Base-by-base conservation (phyloP, 2,888 invertebrate species). In the Orchestes rusci region DNA sequence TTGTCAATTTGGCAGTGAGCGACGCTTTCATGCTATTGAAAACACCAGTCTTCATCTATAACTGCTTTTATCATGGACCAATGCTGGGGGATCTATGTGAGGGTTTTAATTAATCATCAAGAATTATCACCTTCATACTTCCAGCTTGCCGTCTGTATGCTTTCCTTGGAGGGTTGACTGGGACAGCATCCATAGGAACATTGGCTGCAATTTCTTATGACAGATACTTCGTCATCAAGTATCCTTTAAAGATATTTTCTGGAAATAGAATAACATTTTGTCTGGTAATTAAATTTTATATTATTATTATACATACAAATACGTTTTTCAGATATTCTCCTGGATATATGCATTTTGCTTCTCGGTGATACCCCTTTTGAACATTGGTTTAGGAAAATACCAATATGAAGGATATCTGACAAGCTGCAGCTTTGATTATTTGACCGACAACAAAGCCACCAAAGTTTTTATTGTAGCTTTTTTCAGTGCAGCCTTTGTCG, bases 341-440 rank as follows among this genome's bases (percentile, higher is more conserved):
- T 91, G 90, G 90, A 49, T 79, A 12, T 89, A 88, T 64, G 82
- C 85, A 2, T 67, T 75, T 7, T 54, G 75, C 12, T 86, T 87
- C 62, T 77, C 86, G 2, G 63, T 75, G 3, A 74, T 86, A 39
- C 90, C 89, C 0, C 75, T 84, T 1, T 62, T 79, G 17, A 73
- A 80, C 57, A 72, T 85, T 31, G 84, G 85, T 5, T 74, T 84
- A 54, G 83, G 82, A 16, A 73, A 72, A 23, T 91, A 89, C 68
- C 82, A 86, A 12, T 87, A 89, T 4, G 90, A 90, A 65, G 89
- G 87, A 2, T 87, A 79, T 61, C 73, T 89, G 46, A 88, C 86
- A 15, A 84, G 84, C 57, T 91, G 90, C 68, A 84, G 88, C 59
- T 90, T 86, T 62, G 89, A 90, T 66, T 91, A 90, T 60, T 73